Evolutionary conservation across 2,888 invertebrate genomes (phyloP).

Genomic region (Pandemis cinnamomeana): DNA sequence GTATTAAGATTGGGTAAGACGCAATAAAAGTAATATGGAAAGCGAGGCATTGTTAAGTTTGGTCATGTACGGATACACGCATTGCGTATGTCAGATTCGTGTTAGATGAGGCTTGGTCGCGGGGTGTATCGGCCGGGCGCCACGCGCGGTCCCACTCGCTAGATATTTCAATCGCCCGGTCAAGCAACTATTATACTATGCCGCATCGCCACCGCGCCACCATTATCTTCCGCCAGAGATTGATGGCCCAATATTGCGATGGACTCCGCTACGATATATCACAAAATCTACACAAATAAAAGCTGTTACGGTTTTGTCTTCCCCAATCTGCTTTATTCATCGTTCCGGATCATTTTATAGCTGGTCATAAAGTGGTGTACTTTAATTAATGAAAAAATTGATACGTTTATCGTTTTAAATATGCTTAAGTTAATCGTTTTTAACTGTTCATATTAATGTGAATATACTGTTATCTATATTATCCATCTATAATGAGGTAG

Average conservation of each 20-base stretch:
- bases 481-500: too few relatives aligned
- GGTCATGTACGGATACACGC: conserved; percentile 25
- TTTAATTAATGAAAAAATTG: conserved; percentile 45
- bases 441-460: background rate
- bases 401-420: conserved; percentile 17
- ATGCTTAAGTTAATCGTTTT: conserved; percentile 12
- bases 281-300: conserved; percentile 54
- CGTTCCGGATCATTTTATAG: conserved; percentile 46
- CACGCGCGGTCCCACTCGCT: conserved; percentile 50
- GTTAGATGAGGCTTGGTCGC: conserved; percentile 21
- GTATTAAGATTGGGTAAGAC: background rate
- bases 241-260: conserved; percentile 75
- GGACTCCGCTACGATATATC: conserved; percentile 56
- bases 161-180: conserved; percentile 74
- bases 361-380: conserved; percentile 48
- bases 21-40: background rate
- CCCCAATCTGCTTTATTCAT: conserved; percentile 33
- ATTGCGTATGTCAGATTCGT: conserved; percentile 28
- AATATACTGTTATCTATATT: background rate
- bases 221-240: conserved; percentile 75
- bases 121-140: conserved; percentile 46
- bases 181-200: conserved; percentile 75
- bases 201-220: conserved; percentile 58
- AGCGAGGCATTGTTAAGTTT: conserved; percentile 13
- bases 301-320: conserved; percentile 47